A percentile compares a stretch with the other conserved stretches of the same genome.
Conservation (phyloP, 2,797 vertebrate species). For the Hafferia zeledoni region DNA sequence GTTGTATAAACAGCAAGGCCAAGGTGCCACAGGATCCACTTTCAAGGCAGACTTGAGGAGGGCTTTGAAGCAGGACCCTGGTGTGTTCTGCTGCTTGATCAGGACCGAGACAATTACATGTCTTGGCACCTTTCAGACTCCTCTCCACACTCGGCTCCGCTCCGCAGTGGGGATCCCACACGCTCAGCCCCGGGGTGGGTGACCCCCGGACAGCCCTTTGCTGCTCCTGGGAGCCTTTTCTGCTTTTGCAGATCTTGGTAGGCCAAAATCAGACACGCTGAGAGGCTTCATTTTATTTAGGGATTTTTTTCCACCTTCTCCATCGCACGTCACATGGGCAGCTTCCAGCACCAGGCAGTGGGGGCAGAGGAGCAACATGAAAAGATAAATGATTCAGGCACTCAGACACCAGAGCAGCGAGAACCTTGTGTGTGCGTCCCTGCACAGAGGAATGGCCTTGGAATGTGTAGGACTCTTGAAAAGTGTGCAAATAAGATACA, state of each 20-base stretch:
- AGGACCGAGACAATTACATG: slow-evolving; percentile 68
- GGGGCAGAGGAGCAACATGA: slow-evolving; percentile 64
- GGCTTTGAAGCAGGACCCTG: slow-evolving; percentile 73
- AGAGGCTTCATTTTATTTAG: slow-evolving; percentile 47
- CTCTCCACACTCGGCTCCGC: slow-evolving; percentile 66
- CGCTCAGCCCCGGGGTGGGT: slow-evolving; percentile 42
- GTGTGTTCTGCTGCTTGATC: slow-evolving; percentile 71
- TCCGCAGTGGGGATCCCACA: slow-evolving; percentile 58
- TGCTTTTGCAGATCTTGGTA: slow-evolving; percentile 55
- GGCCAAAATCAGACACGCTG: slow-evolving; percentile 67
- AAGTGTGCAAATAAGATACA: neutral
- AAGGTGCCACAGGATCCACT: slow-evolving; percentile 54
- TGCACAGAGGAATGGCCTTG: fast-evolving
- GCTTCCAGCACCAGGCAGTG: slow-evolving; percentile 59
- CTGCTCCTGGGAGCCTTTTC: slow-evolving; percentile 42
- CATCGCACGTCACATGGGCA: slow-evolving; percentile 26
- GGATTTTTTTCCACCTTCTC: neutral
- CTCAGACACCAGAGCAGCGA: neutral
- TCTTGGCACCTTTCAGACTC: slow-evolving; percentile 73
- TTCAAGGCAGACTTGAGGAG: slow-evolving; percentile 73
- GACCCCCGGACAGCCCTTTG: slow-evolving; percentile 68
- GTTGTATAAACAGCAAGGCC: slow-evolving; percentile 80
- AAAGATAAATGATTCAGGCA: slow-evolving; percentile 63
- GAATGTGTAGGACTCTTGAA: neutral
- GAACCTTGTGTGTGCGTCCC: neutral